These are phyloP conservation scores for Colletes gigas DNA, from an alignment of 1,140 invertebrate genomes.

Conservation along the genomic window DNA sequence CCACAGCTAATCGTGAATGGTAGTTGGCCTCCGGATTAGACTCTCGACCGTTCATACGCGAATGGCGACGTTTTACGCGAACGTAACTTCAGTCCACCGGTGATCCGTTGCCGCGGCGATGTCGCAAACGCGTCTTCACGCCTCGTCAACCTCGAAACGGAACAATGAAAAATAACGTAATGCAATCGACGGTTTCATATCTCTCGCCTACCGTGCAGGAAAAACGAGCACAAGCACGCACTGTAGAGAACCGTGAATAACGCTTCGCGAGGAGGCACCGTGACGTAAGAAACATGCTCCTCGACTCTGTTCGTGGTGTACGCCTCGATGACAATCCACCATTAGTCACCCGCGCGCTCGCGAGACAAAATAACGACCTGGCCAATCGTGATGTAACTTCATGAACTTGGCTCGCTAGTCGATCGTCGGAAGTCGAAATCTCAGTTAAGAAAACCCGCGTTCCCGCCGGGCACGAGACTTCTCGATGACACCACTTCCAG, in stretches of 20 bases:
- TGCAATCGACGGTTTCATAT: slow-evolving; percentile 37
- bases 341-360: slow-evolving; percentile 1
- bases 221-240: neutral
- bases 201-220: slow-evolving; percentile 22
- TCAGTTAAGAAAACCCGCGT: neutral
- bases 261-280: neutral
- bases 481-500: no score
- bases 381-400: slow-evolving; percentile 20
- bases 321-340: slow-evolving; percentile 17
- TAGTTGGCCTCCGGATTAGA: slow-evolving; percentile 31
- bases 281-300: slow-evolving; percentile 8
- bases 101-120: neutral
- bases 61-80: slow-evolving; percentile 36
- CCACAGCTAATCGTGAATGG: slow-evolving; percentile 51
- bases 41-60: neutral
- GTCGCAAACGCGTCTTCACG: slow-evolving; percentile 24
- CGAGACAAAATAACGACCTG: slow-evolving; percentile 11
- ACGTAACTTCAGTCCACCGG: slow-evolving; percentile 27
- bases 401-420: slow-evolving; percentile 1
- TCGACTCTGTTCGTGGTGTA: neutral
- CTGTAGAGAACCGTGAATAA: neutral
- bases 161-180: slow-evolving; percentile 51
- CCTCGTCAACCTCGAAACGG: slow-evolving; percentile 22
- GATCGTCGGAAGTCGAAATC: neutral
- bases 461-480: neutral